Conservation (phyloP, 2,888 invertebrate species). For the Ophonus ardosiacus region DNA sequence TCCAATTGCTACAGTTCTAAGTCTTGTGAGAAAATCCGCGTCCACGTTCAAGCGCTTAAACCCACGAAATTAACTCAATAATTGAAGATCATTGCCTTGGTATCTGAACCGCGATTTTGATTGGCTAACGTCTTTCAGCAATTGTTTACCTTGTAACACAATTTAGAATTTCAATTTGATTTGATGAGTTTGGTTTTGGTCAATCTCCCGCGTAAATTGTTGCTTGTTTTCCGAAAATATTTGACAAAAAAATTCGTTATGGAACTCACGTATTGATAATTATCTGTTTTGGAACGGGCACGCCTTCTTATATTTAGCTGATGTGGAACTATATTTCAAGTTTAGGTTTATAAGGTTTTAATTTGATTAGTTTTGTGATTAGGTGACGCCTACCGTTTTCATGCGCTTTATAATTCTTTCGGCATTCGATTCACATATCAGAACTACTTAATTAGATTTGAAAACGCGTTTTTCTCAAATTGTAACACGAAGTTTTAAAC, state of each 20-base stretch:
- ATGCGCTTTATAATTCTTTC: slow-evolving; percentile 19
- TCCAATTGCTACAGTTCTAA: slow-evolving; percentile 37
- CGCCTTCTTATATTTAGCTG: slow-evolving; percentile 4
- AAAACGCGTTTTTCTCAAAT: not conserved
- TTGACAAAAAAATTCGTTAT: not conserved
- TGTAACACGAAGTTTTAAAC: too few species aligned
- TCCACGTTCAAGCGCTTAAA: slow-evolving; percentile 43
- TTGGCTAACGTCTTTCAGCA: slow-evolving; percentile 36
- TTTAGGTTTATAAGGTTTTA: slow-evolving; percentile 44
- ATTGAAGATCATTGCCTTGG: slow-evolving; percentile 43
- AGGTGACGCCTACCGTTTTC: slow-evolving; percentile 29
- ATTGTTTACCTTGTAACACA: slow-evolving; percentile 53
- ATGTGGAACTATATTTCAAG: slow-evolving; percentile 22
- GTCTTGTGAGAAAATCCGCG: slow-evolving; percentile 24
- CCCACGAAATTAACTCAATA: slow-evolving; percentile 50
- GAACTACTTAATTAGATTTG: not conserved
- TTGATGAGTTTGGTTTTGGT: slow-evolving; percentile 32
- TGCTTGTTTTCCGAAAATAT: not conserved
- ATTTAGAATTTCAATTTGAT: slow-evolving; percentile 40
- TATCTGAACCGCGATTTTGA: slow-evolving; percentile 20
- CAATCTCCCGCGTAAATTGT: slow-evolving; percentile 5
- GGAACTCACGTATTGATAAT: slow-evolving; percentile 34
- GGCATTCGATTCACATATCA: not conserved
- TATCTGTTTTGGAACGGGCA: slow-evolving; percentile 9
- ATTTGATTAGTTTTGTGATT: slow-evolving; percentile 40